Evolutionary conservation across 2,113 vertebrate genomes (phyloP).

Genomic region (Hassar affinis): DNA sequence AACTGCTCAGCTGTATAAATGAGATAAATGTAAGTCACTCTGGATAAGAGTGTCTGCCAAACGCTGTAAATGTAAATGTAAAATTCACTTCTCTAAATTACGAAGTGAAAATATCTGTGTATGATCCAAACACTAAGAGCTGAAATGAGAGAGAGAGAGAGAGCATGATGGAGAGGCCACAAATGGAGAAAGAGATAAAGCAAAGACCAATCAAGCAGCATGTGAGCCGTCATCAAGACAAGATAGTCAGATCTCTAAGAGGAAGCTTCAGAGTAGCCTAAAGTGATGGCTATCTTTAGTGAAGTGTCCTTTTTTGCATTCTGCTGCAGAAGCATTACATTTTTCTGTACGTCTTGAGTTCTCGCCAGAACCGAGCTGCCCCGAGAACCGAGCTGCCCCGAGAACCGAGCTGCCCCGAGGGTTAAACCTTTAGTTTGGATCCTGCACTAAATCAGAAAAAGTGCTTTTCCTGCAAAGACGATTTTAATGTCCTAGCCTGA

Average conservation of each 20-base stretch:
- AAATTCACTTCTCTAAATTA: too few relatives aligned
- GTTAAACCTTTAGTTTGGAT: not conserved
- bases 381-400: too few relatives aligned
- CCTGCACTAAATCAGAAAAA: too few relatives aligned
- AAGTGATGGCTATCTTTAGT: not conserved
- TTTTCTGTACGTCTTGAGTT: not conserved
- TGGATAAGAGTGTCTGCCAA: too few relatives aligned
- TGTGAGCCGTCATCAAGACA: not conserved
- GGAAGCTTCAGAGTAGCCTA: not conserved
- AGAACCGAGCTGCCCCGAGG: not conserved
- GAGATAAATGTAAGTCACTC: too few relatives aligned
- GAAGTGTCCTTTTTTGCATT: not conserved
- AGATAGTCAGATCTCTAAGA: not conserved
- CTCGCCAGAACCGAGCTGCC: too few relatives aligned
- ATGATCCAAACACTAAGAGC: not conserved
- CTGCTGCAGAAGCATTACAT: not conserved
- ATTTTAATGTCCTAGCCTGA: not conserved
- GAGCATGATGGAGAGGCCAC: not conserved
- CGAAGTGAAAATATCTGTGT: not conserved
- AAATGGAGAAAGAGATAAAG: not conserved
- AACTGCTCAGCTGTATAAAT: too few relatives aligned
- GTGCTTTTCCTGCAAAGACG: too few relatives aligned
- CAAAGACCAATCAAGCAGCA: not conserved
- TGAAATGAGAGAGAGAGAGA: not conserved
- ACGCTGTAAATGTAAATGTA: too few relatives aligned